Conservation (phyloP, 2,888 invertebrate species). For the Selenia dentaria region DNA sequence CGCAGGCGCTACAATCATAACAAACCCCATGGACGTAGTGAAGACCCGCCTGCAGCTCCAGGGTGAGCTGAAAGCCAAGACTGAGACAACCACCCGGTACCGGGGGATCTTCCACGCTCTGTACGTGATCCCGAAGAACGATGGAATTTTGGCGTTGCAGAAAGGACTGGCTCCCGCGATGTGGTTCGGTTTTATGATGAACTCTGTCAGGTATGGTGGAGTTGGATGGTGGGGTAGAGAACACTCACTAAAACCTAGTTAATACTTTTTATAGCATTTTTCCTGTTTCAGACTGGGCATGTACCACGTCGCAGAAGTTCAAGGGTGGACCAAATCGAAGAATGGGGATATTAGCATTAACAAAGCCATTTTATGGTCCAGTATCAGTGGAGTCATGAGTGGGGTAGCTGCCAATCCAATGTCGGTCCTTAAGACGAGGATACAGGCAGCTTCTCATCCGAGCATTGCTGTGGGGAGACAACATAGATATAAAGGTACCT, state of each 20-base stretch:
- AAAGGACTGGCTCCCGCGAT: slow-evolving; percentile 93
- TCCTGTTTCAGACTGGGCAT: slow-evolving; percentile 81
- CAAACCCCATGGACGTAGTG: slow-evolving; percentile 95
- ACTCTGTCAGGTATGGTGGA: slow-evolving; percentile 75
- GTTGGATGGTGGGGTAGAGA: too few relatives aligned
- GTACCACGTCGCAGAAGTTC: slow-evolving; percentile 86
- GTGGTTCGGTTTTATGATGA: slow-evolving; percentile 89
- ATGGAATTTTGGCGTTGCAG: slow-evolving; percentile 90
- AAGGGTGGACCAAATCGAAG: slow-evolving; percentile 75
- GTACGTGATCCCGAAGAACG: slow-evolving; percentile 88
- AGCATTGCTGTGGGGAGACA: slow-evolving; percentile 94
- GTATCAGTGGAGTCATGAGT: slow-evolving; percentile 87
- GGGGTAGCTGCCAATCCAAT: slow-evolving; percentile 90
- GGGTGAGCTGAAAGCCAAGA: slow-evolving; percentile 87
- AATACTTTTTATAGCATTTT: too few relatives aligned
- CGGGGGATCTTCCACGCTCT: slow-evolving; percentile 92
- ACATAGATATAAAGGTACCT: slow-evolving; percentile 86
- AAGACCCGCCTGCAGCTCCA: slow-evolving; percentile 95
- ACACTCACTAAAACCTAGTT: too few relatives aligned
- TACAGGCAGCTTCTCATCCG: slow-evolving; percentile 89
- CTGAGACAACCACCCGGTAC: slow-evolving; percentile 81
- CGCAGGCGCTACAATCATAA: slow-evolving; percentile 90
- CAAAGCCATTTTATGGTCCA: slow-evolving; percentile 67
- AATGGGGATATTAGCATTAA: slow-evolving; percentile 62
- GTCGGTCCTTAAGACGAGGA: slow-evolving; percentile 91